These are phyloP conservation scores for Drosophila nikananu DNA, from an alignment of 1,140 invertebrate species.

Conservation along the genomic window DNA sequence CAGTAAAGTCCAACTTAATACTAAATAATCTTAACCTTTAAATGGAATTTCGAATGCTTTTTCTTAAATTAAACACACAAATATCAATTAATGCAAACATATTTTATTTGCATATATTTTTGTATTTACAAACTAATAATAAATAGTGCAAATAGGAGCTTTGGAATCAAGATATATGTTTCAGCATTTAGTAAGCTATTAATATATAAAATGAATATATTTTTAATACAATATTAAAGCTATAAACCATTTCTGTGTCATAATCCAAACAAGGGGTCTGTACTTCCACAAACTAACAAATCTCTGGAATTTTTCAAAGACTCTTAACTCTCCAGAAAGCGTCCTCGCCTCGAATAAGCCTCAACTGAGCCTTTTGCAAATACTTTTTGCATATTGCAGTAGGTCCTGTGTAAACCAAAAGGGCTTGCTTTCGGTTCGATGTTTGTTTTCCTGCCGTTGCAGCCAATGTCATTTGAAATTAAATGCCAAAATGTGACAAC, in stretches of 20 bases:
- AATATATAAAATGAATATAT: neutral
- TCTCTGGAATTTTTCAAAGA: neutral
- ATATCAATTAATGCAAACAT: too few species aligned
- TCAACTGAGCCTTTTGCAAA: neutral
- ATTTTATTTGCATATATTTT: too few species aligned
- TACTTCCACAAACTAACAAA: too few species aligned
- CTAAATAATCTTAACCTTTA: neutral
- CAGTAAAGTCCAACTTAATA: too few species aligned
- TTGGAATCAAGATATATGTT: neutral
- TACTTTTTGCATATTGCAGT: conserved; percentile 1
- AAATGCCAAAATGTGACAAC: conserved; percentile 73
- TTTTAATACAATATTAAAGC: neutral
- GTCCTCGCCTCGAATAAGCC: neutral
- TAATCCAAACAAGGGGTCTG: too few species aligned
- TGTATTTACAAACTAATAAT: too few species aligned
- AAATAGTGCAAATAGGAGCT: too few species aligned
- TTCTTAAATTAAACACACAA: too few species aligned
- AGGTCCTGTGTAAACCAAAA: neutral
- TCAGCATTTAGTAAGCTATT: neutral
- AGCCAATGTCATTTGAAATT: conserved; percentile 65
- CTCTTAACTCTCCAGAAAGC: neutral
- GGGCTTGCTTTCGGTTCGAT: neutral
- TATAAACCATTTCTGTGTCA: neutral
- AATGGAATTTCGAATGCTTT: too few species aligned
- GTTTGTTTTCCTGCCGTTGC: conserved; percentile 49